phyloP scores from a whole-genome alignment of 2,113 vertebrate species.

The Meriones unguiculatus region DNA sequence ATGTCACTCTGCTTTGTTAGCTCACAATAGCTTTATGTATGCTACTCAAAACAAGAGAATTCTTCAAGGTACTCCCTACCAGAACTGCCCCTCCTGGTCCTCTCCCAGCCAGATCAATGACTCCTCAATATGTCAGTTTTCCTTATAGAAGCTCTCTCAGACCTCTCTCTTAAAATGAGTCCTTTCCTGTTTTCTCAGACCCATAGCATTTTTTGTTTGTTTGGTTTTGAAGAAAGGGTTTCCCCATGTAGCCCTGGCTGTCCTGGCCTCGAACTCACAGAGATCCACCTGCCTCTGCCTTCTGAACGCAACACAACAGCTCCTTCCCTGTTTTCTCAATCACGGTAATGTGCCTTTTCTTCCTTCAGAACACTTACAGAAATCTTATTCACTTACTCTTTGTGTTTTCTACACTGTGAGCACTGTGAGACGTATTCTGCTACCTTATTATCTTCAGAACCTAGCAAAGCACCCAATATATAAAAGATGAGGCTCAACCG shows the following conservation, averaged over 20 bases:
- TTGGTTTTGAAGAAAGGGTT: too few species aligned
- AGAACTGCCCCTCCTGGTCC: not conserved
- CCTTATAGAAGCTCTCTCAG: not conserved
- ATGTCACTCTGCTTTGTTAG: not conserved
- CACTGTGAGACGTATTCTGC: not conserved
- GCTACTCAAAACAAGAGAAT: not conserved
- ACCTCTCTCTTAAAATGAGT: not conserved
- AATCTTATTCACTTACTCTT: slow-evolving; percentile 26
- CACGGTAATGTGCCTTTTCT: not conserved
- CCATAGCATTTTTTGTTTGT: too few species aligned
- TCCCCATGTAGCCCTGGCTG: too few species aligned
- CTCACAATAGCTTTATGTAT: not conserved
- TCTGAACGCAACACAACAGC: too few species aligned
- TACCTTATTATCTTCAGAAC: not conserved
- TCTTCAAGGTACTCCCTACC: not conserved
- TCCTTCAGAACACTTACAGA: slow-evolving; percentile 6
- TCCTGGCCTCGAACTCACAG: too few species aligned
- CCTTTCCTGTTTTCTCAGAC: not conserved
- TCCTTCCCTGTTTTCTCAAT: not conserved
- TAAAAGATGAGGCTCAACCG: not conserved
- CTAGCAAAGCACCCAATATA: not conserved
- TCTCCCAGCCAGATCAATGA: not conserved
- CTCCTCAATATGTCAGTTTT: not conserved
- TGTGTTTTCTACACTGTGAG: not conserved
- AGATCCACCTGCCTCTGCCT: too few species aligned